Base-by-base conservation (phyloP, 2,113 vertebrate genomes). In the Sander lucioperca region DNA sequence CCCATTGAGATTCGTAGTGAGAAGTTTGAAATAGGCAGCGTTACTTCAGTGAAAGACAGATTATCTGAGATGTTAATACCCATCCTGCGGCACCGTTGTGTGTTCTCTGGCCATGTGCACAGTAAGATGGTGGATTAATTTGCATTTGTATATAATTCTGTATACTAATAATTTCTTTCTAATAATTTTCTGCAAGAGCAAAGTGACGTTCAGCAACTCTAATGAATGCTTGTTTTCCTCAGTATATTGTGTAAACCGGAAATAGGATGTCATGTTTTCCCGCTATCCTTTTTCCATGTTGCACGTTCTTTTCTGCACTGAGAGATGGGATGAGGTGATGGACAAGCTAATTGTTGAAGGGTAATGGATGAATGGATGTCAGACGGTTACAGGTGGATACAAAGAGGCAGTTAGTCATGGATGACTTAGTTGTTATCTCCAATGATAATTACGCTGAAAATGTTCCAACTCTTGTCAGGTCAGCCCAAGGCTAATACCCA, bases 391-490 rank as follows among this genome's bases (percentile, higher is more conserved):
- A 91, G 87, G 88, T 92, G 86, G 84, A 86, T 84, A 83, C 81
- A 84, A 83, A 87, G 68, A 85, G 65, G 66, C 74, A 39, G 76
- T 90, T 88, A 79, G 80, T 88, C 87, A 76, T 25, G 59, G 81
- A 80, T 64, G 85, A 74, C 74, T 92, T 90, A 39, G 39, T 10
- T 87, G 70, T 92, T 91, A 69, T 82, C 78, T 53, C 70, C 82
- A 78, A 9, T 78, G 86, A 89, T 93, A 91, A 94, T 93, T 91
- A 92, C 72, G 65, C 77, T 83, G 71, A 87, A 89, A 90, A 76
- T 82, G 79, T 87, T 91, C 69, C 81, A 83, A 67, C 86, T 86
- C 83, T 85, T 64, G 88, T 92, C 84, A 80, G 85, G 85, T 88
- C 84, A 83, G 81, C 84, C 84, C 45, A 19, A 69, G 82, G 86